phyloP scores from a whole-genome alignment of 2,797 vertebrate species.

The Sebastes dallii region DNA sequence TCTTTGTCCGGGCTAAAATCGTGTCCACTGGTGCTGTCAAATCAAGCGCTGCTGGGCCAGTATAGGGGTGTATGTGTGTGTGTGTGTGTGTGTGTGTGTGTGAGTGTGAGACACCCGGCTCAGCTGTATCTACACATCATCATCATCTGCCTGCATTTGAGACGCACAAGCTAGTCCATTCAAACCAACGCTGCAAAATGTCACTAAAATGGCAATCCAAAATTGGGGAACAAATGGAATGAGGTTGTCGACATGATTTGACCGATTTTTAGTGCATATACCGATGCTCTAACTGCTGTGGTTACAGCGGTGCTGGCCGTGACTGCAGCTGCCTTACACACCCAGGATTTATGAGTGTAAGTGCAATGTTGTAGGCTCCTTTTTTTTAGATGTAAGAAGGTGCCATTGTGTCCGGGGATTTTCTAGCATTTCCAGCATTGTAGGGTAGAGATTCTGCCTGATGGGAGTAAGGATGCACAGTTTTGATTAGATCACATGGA shows the following conservation, averaged over 20 bases:
- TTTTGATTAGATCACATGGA: background rate
- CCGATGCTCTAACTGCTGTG: background rate
- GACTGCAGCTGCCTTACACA: slow-evolving; percentile 58
- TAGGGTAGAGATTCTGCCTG: background rate
- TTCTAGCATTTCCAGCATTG: background rate
- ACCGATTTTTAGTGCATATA: slow-evolving; percentile 4
- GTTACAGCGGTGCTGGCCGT: background rate
- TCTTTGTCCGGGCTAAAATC: too few species aligned
- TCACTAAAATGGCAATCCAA: too few species aligned
- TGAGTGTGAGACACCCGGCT: too few species aligned
- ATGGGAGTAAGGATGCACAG: background rate
- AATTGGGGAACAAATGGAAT: too few species aligned
- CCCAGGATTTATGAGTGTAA: slow-evolving; percentile 12
- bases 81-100: too few species aligned
- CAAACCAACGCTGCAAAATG: too few species aligned
- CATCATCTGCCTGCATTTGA: too few species aligned
- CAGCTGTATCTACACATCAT: too few species aligned
- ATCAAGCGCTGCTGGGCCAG: too few species aligned
- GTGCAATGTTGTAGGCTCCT: slow-evolving; percentile 2
- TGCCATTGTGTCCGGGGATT: slow-evolving; percentile 15
- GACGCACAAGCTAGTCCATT: too few species aligned
- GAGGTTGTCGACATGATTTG: background rate
- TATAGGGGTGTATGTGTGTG: too few species aligned
- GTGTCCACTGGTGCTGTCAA: too few species aligned
- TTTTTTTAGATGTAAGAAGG: background rate